A percentile compares a stretch with the other conserved stretches of the same genome.
These are phyloP conservation scores for Schizopygopsis malacanthus DNA, from an alignment of 2,797 vertebrate genomes.

Conservation along the genomic window DNA sequence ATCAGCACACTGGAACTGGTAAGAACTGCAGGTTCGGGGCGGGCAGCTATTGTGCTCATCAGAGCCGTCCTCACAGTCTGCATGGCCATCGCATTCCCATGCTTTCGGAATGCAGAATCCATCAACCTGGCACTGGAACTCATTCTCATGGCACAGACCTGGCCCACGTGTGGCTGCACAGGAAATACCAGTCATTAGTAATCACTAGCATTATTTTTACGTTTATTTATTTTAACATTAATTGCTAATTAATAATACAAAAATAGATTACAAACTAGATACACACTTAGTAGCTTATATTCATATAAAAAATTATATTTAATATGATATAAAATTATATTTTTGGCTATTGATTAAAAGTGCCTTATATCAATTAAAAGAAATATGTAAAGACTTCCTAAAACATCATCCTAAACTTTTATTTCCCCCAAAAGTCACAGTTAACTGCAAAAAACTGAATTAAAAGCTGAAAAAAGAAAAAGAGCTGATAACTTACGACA, in stretches of 20 bases:
- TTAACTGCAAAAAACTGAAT: neutral
- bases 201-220: neutral
- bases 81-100: slow-evolving; percentile 93
- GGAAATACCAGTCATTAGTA: neutral
- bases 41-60: slow-evolving; percentile 89
- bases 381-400: neutral
- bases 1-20: slow-evolving; percentile 86
- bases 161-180: slow-evolving; percentile 86
- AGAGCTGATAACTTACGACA: slow-evolving; percentile 84
- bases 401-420: neutral
- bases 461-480: neutral
- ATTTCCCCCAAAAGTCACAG: neutral
- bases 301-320: neutral
- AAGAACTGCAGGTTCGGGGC: slow-evolving; percentile 80
- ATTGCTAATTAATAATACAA: neutral
- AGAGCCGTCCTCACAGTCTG: slow-evolving; percentile 88
- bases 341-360: neutral
- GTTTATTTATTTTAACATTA: neutral
- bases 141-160: slow-evolving; percentile 89
- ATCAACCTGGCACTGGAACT: slow-evolving; percentile 93
- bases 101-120: slow-evolving; percentile 84
- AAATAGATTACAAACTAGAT: neutral
- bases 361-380: neutral
- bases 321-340: neutral
- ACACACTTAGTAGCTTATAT: neutral